Percentiles rank a stretch among this genome's conserved stretches.
These are phyloP conservation scores for Cephus nigrinus DNA, from an alignment of 2,888 invertebrate species.

Conservation along the genomic window DNA sequence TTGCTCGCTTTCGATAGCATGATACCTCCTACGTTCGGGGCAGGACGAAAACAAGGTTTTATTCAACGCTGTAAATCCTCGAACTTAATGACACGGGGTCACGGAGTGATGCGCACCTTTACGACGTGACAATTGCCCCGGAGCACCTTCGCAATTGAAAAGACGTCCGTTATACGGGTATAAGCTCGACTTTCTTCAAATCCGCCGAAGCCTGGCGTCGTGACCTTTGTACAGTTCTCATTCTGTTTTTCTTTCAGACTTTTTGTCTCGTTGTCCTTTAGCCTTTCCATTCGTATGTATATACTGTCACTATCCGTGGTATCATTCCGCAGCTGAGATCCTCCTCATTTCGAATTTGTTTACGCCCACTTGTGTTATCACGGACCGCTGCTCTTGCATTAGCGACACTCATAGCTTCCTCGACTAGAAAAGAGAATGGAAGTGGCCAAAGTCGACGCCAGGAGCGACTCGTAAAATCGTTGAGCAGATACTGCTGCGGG, in stretches of 20 bases:
- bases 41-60: not conserved
- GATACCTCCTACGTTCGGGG: not conserved
- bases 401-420: not conserved
- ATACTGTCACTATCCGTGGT: not conserved
- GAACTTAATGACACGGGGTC: not conserved
- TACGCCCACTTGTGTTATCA: not conserved
- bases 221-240: no score
- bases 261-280: no score
- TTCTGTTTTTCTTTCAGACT: no score
- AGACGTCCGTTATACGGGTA: not conserved
- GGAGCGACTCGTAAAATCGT: not conserved
- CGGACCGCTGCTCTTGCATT: not conserved
- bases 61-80: not conserved
- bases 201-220: not conserved
- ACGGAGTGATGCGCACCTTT: not conserved
- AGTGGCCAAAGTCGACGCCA: not conserved
- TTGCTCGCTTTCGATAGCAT: not conserved
- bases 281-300: no score
- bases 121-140: not conserved
- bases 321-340: not conserved
- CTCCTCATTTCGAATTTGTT: not conserved
- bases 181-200: not conserved
- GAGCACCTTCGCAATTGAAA: not conserved
- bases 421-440: not conserved
- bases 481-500: not conserved